These are phyloP conservation scores for Thymelicus sylvestris DNA, from an alignment of 2,888 invertebrate species.

Conservation along the genomic window DNA sequence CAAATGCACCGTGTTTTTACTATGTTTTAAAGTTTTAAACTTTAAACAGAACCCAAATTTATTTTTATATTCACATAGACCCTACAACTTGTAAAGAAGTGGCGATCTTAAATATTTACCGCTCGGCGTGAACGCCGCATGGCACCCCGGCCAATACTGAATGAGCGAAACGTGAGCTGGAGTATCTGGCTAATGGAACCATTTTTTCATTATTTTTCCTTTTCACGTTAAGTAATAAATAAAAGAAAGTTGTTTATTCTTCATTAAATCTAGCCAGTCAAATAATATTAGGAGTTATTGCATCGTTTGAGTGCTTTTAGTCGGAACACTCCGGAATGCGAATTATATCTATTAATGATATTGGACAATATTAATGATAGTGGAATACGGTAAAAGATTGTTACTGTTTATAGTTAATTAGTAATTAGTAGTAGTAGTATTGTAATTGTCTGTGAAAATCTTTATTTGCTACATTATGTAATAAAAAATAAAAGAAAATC, in stretches of 20 bases:
- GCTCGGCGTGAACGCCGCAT: constrained; percentile 48
- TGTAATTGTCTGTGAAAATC: too few species aligned
- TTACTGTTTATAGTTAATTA: too few species aligned
- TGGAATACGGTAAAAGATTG: too few species aligned
- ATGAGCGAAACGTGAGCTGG: constrained; percentile 55
- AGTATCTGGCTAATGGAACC: constrained; percentile 34
- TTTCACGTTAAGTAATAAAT: not conserved
- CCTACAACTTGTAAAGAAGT: constrained; percentile 36
- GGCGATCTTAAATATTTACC: constrained; percentile 56
- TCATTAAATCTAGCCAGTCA: not conserved
- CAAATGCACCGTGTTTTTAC: constrained; percentile 52
- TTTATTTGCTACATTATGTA: too few species aligned
- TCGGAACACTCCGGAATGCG: too few species aligned
- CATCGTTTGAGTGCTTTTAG: too few species aligned
- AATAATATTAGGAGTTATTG: too few species aligned
- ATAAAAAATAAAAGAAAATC: too few species aligned
- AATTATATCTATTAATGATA: too few species aligned
- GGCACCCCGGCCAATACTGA: constrained; percentile 19
- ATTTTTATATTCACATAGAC: constrained; percentile 41
- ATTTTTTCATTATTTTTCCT: constrained; percentile 6
- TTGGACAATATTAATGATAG: too few species aligned
- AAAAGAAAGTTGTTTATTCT: not conserved
- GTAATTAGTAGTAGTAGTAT: too few species aligned
- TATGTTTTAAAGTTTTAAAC: constrained; percentile 44
- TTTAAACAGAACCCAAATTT: not conserved